Conservation (phyloP, 1,140 invertebrate species). For the Philotrypesis tridentata region DNA sequence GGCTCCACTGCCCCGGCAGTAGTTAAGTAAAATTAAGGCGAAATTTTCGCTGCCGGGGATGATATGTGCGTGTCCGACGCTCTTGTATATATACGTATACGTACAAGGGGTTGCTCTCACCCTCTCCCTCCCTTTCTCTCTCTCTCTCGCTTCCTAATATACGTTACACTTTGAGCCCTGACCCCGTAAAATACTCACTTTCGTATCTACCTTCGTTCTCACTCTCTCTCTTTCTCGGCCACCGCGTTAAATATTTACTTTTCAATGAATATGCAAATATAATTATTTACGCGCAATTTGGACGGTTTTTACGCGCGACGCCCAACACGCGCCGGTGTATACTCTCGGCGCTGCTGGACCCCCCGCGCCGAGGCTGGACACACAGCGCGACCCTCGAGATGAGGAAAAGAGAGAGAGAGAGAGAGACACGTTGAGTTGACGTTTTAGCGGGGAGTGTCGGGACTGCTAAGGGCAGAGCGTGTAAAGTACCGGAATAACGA, state of each 20-base stretch:
- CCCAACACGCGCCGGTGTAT: conserved; percentile 42
- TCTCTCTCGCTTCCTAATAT: conserved; percentile 56
- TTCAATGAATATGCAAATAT: conserved; percentile 75
- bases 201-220: conserved; percentile 35
- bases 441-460: conserved; percentile 24
- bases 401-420: conserved; percentile 51
- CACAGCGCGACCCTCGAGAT: conserved; percentile 47
- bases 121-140: conserved; percentile 28
- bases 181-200: conserved; percentile 30
- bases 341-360: conserved; percentile 52
- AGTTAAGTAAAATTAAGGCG: conserved; percentile 68
- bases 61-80: conserved; percentile 36
- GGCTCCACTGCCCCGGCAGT: conserved; percentile 31
- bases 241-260: conserved; percentile 73
- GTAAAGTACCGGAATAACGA: conserved; percentile 43
- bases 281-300: conserved; percentile 74
- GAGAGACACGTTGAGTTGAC: conserved; percentile 53
- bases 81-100: no score
- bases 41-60: conserved; percentile 59
- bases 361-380: conserved; percentile 37
- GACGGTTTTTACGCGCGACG: conserved; percentile 68
- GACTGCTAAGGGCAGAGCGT: not conserved
- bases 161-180: conserved; percentile 66
- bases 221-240: conserved; percentile 14
- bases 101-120: conserved; percentile 53